A percentile compares a stretch with the other conserved stretches of the same genome.
Conservation (phyloP, 2,113 vertebrate species). For the Phoxinus phoxinus region DNA sequence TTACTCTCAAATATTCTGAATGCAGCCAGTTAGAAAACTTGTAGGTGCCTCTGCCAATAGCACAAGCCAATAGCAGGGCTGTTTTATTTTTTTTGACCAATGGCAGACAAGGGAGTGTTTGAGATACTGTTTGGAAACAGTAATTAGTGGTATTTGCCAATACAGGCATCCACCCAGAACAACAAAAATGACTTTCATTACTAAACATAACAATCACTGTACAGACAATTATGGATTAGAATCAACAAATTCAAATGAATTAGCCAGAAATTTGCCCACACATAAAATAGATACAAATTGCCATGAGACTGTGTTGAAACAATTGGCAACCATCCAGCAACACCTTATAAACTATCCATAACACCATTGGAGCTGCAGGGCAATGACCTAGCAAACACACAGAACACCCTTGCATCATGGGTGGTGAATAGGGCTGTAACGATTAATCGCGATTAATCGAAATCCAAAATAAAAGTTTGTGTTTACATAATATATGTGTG, state of each 20-base stretch:
- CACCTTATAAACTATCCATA: background rate
- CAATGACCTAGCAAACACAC: background rate
- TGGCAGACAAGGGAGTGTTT: background rate
- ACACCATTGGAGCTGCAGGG: background rate
- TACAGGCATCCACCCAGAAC: background rate
- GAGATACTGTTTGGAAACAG: background rate
- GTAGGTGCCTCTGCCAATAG: background rate
- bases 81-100: background rate
- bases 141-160: background rate
- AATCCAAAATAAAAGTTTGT: no score
- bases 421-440: no score
- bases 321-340: background rate
- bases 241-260: no score
- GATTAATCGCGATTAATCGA: no score
- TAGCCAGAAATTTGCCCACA: no score
- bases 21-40: background rate
- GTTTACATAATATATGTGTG: no score
- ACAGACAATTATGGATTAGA: no score
- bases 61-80: background rate
- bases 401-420: no score
- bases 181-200: no score
- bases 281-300: background rate
- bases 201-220: background rate
- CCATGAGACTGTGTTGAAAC: background rate
- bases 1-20: background rate